A percentile compares a stretch with the other conserved stretches of the same genome.
These are phyloP conservation scores for Verasper variegatus DNA, from an alignment of 2,113 vertebrate genomes.

Conservation along the genomic window DNA sequence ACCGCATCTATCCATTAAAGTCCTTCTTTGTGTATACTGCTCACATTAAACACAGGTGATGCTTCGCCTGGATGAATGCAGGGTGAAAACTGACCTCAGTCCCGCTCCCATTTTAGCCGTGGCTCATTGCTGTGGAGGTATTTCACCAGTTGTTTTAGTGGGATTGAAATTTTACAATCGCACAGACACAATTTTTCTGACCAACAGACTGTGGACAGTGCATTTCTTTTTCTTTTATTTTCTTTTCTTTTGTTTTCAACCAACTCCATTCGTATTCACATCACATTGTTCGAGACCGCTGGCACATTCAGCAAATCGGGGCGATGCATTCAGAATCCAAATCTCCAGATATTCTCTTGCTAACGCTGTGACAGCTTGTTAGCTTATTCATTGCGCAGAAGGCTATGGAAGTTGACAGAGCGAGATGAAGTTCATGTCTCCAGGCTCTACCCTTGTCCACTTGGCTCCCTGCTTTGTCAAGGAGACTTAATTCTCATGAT, in stretches of 20 bases:
- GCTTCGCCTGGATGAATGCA: constrained; percentile 58
- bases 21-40: constrained; percentile 71
- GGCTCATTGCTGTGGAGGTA: constrained; percentile 44
- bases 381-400: constrained; percentile 57
- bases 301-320: constrained; percentile 38
- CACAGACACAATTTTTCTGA: constrained; percentile 11
- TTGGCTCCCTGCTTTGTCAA: constrained; percentile 53
- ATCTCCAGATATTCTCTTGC: constrained; percentile 51
- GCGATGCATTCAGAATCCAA: constrained; percentile 45
- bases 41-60: constrained; percentile 72
- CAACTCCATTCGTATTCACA: constrained; percentile 41
- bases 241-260: constrained; percentile 15
- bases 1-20: constrained; percentile 75
- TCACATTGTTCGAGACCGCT: constrained; percentile 27
- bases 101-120: constrained; percentile 37
- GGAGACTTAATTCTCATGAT: constrained; percentile 72
- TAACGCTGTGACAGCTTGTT: constrained; percentile 75
- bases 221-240: constrained; percentile 6
- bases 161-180: constrained; percentile 56
- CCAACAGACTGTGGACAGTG: constrained; percentile 14
- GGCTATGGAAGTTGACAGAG: constrained; percentile 69
- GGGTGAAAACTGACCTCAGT: constrained; percentile 65
- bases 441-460: constrained; percentile 62
- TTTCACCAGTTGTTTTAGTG: constrained; percentile 35
- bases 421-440: constrained; percentile 61